These are phyloP conservation scores for Cataglyphis livida DNA, from an alignment of 2,888 invertebrate species.

Conservation along the genomic window DNA sequence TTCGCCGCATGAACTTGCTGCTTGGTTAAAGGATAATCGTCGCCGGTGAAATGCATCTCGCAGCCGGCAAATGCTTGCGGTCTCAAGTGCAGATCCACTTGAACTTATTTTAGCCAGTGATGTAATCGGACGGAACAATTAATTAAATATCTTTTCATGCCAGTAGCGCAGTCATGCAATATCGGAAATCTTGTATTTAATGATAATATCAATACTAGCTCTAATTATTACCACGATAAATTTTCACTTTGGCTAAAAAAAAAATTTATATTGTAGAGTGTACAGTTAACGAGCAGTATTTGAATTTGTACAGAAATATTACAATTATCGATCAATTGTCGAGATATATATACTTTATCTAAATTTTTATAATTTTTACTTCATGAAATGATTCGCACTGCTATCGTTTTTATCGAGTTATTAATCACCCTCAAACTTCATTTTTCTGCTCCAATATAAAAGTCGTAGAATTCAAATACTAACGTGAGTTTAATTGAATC, in stretches of 20 bases:
- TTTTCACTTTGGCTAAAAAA: background rate
- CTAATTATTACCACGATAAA: background rate
- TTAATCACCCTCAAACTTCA: constrained; percentile 58
- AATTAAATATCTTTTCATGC: background rate
- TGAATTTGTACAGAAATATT: background rate
- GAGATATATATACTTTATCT: constrained; percentile 11
- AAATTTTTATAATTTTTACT: constrained; percentile 44
- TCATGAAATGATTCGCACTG: constrained; percentile 30
- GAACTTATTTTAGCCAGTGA: constrained; percentile 27
- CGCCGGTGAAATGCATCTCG: constrained; percentile 17
- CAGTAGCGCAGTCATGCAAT: background rate
- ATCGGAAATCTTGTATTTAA: background rate
- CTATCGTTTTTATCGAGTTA: constrained; percentile 44
- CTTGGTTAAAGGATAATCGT: constrained; percentile 46
- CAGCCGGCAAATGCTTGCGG: constrained; percentile 18
- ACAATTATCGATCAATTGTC: constrained; percentile 20
- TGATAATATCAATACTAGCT: background rate
- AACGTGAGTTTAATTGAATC: constrained; percentile 47
- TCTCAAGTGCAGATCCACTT: constrained; percentile 17
- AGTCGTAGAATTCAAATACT: constrained; percentile 22
- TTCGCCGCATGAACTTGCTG: constrained; percentile 35
- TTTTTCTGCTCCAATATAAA: constrained; percentile 34
- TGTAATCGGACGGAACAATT: background rate
- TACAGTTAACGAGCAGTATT: background rate
- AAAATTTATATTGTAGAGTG: background rate